A percentile compares a stretch with the other conserved stretches of the same genome.
These are phyloP conservation scores for Macrocentrus cingulum DNA, from an alignment of 1,140 invertebrate species.

Conservation along the genomic window DNA sequence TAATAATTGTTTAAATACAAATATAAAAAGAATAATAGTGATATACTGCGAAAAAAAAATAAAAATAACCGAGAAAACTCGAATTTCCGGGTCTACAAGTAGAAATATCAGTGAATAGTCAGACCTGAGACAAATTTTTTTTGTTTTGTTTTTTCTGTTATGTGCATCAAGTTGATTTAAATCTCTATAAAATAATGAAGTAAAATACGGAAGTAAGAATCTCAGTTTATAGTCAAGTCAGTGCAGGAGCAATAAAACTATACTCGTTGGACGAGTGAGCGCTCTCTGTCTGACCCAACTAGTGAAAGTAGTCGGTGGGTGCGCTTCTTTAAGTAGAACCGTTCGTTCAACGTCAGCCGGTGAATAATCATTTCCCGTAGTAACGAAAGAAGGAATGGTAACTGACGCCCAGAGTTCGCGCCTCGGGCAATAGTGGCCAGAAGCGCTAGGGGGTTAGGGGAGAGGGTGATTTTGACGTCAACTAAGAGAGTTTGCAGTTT, in stretches of 20 bases:
- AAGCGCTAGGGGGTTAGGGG: background rate
- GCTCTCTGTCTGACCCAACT: slow-evolving; percentile 23
- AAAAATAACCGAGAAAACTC: too few relatives aligned
- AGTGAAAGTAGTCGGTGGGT: slow-evolving; percentile 31
- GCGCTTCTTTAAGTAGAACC: slow-evolving; percentile 43
- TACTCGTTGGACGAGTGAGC: background rate
- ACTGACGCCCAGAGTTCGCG: slow-evolving; percentile 40
- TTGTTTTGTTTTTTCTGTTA: too few relatives aligned
- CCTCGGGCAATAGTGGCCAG: slow-evolving; percentile 31
- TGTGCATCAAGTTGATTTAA: too few relatives aligned
- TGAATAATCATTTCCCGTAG: slow-evolving; percentile 52
- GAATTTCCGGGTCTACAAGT: too few relatives aligned
- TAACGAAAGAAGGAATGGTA: slow-evolving; percentile 44
- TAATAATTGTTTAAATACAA: too few relatives aligned
- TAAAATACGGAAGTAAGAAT: background rate
- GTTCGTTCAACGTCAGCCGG: slow-evolving; percentile 48
- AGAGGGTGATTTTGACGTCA: background rate
- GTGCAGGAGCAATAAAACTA: slow-evolving; percentile 6
- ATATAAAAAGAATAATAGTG: too few relatives aligned
- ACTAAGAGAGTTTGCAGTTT: background rate
- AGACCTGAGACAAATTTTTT: too few relatives aligned
- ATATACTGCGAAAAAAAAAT: too few relatives aligned
- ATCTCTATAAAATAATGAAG: background rate
- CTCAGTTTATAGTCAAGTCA: background rate
- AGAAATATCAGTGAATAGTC: too few relatives aligned